Percentiles rank a stretch among this genome's conserved stretches.
Conservation (phyloP, 2,113 vertebrate genomes). For the Reinhardtius hippoglossoides region DNA sequence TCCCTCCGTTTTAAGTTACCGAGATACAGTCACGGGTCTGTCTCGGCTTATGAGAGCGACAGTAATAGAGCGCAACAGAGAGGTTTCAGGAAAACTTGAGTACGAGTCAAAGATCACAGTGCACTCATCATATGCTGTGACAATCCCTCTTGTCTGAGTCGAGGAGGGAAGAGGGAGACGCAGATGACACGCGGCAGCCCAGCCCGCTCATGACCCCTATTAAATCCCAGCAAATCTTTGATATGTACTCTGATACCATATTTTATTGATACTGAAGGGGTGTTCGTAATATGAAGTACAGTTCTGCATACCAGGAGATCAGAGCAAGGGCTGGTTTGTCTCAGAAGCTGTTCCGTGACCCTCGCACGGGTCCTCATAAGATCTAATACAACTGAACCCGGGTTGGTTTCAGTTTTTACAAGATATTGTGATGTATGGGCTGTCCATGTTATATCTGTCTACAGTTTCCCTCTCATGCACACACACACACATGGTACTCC, state of each 20-base stretch:
- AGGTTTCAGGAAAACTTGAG: slow-evolving; percentile 51
- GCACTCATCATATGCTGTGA: slow-evolving; percentile 56
- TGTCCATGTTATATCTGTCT: slow-evolving; percentile 42
- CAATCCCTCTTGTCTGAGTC: slow-evolving; percentile 66
- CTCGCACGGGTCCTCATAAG: slow-evolving; percentile 45
- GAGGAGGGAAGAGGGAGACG: slow-evolving; percentile 45
- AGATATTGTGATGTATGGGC: slow-evolving; percentile 53
- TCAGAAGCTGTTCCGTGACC: slow-evolving; percentile 50
- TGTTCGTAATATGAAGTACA: slow-evolving; percentile 64
- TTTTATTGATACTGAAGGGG: slow-evolving; percentile 74
- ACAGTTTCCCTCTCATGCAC: slow-evolving; percentile 34
- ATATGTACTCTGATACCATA: slow-evolving; percentile 74
- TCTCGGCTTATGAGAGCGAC: slow-evolving; percentile 36
- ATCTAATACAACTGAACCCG: slow-evolving; percentile 34
- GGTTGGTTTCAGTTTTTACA: slow-evolving; percentile 50
- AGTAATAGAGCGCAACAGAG: slow-evolving; percentile 33
- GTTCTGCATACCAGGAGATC: slow-evolving; percentile 77
- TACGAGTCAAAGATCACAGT: slow-evolving; percentile 66
- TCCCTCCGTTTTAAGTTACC: slow-evolving; percentile 75
- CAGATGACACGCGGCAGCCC: slow-evolving; percentile 52
- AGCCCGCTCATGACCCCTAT: slow-evolving; percentile 70
- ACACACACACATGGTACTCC: neutral
- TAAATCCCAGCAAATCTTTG: slow-evolving; percentile 70
- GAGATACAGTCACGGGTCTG: slow-evolving; percentile 54
- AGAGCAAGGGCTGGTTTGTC: slow-evolving; percentile 62